phyloP scores from a whole-genome alignment of 2,797 vertebrate species.

The Sebastes matsubarae region DNA sequence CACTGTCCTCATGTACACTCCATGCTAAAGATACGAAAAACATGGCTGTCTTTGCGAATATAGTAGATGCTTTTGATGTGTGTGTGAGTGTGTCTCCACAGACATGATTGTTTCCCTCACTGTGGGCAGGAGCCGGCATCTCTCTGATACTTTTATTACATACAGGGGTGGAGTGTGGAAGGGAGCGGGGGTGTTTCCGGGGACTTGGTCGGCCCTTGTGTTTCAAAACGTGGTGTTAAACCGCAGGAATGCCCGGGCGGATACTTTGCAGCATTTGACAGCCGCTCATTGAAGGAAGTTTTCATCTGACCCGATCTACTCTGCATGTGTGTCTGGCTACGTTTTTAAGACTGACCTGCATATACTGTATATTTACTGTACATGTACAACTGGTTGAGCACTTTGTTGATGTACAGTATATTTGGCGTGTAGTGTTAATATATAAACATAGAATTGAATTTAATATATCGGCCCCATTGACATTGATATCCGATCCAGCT shows the following conservation, averaged over 20 bases:
- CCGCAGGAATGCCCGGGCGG: conserved; percentile 75
- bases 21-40: neutral
- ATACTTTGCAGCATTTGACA: conserved; percentile 38
- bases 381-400: neutral
- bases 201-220: conserved; percentile 26
- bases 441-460: too few relatives aligned
- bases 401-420: neutral
- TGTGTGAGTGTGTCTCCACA: neutral
- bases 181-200: conserved; percentile 6
- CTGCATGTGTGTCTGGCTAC: neutral
- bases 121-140: neutral
- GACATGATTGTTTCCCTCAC: neutral
- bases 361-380: neutral
- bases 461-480: too few relatives aligned
- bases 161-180: conserved; percentile 19
- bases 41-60: neutral
- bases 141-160: conserved; percentile 61
- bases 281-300: conserved; percentile 41
- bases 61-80: neutral
- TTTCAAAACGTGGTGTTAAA: conserved; percentile 72
- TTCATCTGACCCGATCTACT: conserved; percentile 4
- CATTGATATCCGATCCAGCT: too few relatives aligned
- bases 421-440: neutral
- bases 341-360: neutral
- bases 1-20: conserved; percentile 29